Percentiles rank a stretch among this genome's conserved stretches.
Conservation (phyloP, 2,888 invertebrate species). For the Stenchaetothrips biformis region DNA sequence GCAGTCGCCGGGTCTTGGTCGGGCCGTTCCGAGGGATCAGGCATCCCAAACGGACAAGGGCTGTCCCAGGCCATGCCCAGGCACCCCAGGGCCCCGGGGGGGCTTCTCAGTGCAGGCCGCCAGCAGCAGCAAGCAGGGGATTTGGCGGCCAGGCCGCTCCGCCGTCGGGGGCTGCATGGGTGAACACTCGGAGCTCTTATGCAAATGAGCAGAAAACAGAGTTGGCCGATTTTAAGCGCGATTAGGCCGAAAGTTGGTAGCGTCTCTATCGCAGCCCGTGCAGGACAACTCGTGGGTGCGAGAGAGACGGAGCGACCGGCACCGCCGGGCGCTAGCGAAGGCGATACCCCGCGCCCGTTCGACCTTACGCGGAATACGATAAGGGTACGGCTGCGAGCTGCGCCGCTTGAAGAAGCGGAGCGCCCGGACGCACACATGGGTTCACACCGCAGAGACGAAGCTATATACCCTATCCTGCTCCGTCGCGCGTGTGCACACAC, state of each 20-base stretch:
- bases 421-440: not conserved
- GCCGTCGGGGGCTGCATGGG: not conserved
- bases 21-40: no score
- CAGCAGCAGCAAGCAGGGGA: no score
- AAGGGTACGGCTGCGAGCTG: not conserved
- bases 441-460: not conserved
- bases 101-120: no score
- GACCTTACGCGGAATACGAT: not conserved
- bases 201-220: conserved; percentile 24
- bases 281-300: not conserved
- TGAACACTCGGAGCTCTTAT: not conserved
- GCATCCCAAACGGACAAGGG: no score
- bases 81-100: no score
- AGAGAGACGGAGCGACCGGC: not conserved
- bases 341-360: not conserved
- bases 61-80: no score
- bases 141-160: not conserved
- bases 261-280: not conserved
- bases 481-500: no score
- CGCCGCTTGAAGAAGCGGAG: no score
- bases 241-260: conserved; percentile 14
- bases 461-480: no score
- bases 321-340: not conserved
- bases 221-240: conserved; percentile 20
- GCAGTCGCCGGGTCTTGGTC: no score